Evolutionary conservation across 2,113 vertebrate genomes (phyloP).

Genomic region (Perca flavescens): DNA sequence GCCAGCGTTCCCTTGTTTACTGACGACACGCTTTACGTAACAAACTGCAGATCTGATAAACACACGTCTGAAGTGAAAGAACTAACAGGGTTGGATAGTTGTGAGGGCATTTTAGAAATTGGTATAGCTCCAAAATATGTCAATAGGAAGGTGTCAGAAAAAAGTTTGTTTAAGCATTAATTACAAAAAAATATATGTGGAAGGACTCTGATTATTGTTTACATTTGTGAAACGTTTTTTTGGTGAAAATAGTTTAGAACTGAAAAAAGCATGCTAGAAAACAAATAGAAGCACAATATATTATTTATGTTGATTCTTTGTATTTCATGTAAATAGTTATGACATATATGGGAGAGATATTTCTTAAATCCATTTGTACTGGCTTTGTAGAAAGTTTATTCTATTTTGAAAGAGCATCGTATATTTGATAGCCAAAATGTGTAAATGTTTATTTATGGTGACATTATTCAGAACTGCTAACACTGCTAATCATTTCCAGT

Average conservation of each 20-base stretch:
- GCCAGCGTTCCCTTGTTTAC: conserved; percentile 29
- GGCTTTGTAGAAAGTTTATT: conserved; percentile 82
- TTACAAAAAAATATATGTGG: conserved; percentile 29
- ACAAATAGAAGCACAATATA: conserved; percentile 64
- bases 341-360: conserved; percentile 64
- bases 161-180: conserved; percentile 25
- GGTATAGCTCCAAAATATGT: conserved; percentile 41
- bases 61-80: not conserved
- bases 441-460: conserved; percentile 77
- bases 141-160: conserved; percentile 41
- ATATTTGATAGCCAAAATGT: conserved; percentile 81
- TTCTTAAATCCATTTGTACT: conserved; percentile 82
- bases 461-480: conserved; percentile 27
- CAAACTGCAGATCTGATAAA: conserved; percentile 1
- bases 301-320: conserved; percentile 63
- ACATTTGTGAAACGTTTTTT: conserved; percentile 62
- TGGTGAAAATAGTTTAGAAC: conserved; percentile 57
- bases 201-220: conserved; percentile 56
- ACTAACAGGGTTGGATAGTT: not conserved
- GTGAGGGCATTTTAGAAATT: conserved; percentile 12
- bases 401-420: conserved; percentile 81
- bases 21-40: not conserved
- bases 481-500: conserved; percentile 34
- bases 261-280: conserved; percentile 69
- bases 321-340: conserved; percentile 78